Conservation (phyloP, 2,888 invertebrate genomes). For the Trichopria drosophilae region DNA sequence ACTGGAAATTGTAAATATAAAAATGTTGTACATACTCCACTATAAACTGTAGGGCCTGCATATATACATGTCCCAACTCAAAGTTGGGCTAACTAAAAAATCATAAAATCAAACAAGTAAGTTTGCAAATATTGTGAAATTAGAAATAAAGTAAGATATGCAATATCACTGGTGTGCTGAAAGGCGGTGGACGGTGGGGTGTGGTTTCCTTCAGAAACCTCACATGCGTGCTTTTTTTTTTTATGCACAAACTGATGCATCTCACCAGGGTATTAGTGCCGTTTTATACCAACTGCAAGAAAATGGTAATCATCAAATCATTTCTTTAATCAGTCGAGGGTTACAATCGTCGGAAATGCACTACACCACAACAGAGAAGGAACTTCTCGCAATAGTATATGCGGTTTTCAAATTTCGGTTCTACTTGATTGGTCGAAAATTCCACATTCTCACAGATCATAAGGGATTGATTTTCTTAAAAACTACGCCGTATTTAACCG, state of each 20-base stretch:
- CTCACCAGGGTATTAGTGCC: constrained; percentile 24
- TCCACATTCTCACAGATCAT: constrained; percentile 41
- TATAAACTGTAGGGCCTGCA: too few relatives aligned
- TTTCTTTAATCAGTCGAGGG: constrained; percentile 36
- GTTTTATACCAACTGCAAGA: constrained; percentile 11
- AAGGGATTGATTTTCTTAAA: constrained; percentile 40
- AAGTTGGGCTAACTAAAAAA: too few relatives aligned
- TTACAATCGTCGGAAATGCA: constrained; percentile 21
- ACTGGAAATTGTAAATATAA: too few relatives aligned
- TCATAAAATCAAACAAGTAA: too few relatives aligned
- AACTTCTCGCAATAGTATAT: constrained; percentile 21
- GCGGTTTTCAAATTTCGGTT: constrained; percentile 16
- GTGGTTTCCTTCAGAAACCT: too few relatives aligned
- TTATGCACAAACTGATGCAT: constrained; percentile 29
- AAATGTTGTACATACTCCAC: too few relatives aligned
- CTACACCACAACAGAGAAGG: constrained; percentile 25
- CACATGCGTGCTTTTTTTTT: too few relatives aligned
- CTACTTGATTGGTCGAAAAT: constrained; percentile 25
- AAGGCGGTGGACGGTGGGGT: too few relatives aligned
- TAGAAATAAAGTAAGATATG: too few relatives aligned
- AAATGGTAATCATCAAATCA: constrained; percentile 11
- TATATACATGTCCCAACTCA: too few relatives aligned
- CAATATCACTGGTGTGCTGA: too few relatives aligned
- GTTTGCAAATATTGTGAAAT: too few relatives aligned
- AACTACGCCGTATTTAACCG: constrained; percentile 36